Evolutionary conservation across 2,888 invertebrate genomes (phyloP), one percentile per base, ranked within the genome.

Genomic region (Asteroscopus sphinx): DNA sequence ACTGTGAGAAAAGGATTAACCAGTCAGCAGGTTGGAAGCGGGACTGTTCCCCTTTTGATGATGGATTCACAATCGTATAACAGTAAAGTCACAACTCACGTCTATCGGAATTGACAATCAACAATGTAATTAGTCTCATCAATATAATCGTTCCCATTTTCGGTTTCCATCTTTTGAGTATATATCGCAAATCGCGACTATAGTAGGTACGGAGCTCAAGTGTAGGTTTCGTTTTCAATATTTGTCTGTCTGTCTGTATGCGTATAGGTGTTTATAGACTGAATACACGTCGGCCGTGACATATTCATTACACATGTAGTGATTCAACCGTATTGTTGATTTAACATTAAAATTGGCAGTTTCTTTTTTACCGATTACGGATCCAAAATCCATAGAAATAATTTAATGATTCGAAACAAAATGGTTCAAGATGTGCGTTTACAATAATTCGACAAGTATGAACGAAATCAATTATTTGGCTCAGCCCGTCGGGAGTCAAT

Each of bases 201-300:
- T 11, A 21, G 9, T 30, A 11, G 25, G 7, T 30, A 26, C 33
- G 13, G 16, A 28, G 54, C 26, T 40, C 44, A 46, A 9, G 37
- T 57, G 41, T 47, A 64, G 44, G 49, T 52, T 52, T 33, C n/a
- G 12, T 37, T 53, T 60, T 33, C 35, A 57, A 57, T 62, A 44
- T 66, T 56, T 61, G 37, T 37, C 33, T 49, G 49, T 26, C 9
- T 66, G 73, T 57, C 54, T 9, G 51, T 46, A 1, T 37, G 44
- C 11, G 28, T 54, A 33, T 59, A 55, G 55, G 56, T 54, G 57
- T 32, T 21, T 52, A 61, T 39, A 30, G 42, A 41, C 28, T 49
- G 73, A 28, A 16, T 42, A 51, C 54, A 37, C 21, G 61, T 26
- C 49, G 74, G 30, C 74, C 75, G 49, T 75, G 74, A 73, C 74